Evolutionary conservation across 1,140 invertebrate genomes (phyloP), one percentile per base, ranked within the genome.

Genomic region (Zeugodacus cucurbitae): DNA sequence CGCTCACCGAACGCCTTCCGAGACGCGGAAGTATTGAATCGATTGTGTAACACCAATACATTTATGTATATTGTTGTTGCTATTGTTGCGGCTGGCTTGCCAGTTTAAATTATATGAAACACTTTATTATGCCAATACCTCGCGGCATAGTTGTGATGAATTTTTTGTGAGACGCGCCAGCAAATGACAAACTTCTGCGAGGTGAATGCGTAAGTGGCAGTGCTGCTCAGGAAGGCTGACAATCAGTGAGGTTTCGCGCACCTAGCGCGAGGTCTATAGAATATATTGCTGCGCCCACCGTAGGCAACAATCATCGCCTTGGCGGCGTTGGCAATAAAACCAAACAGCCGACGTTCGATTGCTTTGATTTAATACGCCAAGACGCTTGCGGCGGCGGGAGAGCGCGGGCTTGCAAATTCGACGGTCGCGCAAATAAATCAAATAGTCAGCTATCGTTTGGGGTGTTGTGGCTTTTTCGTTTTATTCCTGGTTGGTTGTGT

Each of bases 61-160:
- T 32, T 67, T 22, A 74, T 74, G n/a, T n/a, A n/a, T n/a, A n/a
- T n/a, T n/a, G n/a, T n/a, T n/a, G n/a, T n/a, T n/a, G n/a, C n/a
- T n/a, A 22, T 74, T 74, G 67, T n/a, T 14, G 20, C n/a, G 37
- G 74, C 34, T 82, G 74, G 11, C n/a, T 26, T 82, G 48, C 74
- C 41, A 82, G 11, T 82, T 82, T 48, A 82, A 82, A 82, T 82
- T 82, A 48, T 54, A n/a, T 54, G 41, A 44, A 82, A 48, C n/a
- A 48, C 41, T 82, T 82, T 82, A 82, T 82, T 26, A 82, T 48
- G 41, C 26, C 44, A 82, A 82, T 26, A 37, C 17, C 74, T 14
- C 22, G n/a, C 20, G n/a, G 74, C 41, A 26, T 82, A 82, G 20
- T 82, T 82, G 74, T 82, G 74, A 82, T 82, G 74, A 44, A 82